A percentile compares a stretch with the other conserved stretches of the same genome.
These are phyloP conservation scores for Bergia sp. DNA, from an alignment of 92 coral and sea anemone genomes.

Conservation along the genomic window DNA sequence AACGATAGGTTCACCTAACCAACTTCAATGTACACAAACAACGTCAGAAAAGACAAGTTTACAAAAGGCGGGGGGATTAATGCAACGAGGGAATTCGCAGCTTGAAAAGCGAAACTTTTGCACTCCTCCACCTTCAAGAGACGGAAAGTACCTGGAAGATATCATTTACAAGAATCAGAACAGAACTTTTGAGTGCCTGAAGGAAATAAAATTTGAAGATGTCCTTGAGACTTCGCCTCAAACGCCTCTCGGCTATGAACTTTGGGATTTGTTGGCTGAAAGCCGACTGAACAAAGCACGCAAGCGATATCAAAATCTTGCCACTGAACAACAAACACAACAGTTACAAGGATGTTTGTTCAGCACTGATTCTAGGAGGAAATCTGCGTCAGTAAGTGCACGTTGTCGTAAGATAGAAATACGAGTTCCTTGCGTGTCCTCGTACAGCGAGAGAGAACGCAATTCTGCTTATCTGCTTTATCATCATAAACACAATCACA, in stretches of 20 bases:
- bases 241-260: background rate
- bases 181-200: background rate
- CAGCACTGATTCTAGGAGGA: background rate
- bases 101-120: background rate
- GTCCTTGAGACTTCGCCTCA: slow-evolving; percentile 23
- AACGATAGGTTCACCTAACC: background rate
- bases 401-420: slow-evolving; percentile 23
- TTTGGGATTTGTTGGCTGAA: background rate
- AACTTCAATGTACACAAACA: slow-evolving; percentile 13
- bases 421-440: slow-evolving; percentile 17
- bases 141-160: background rate
- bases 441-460: slow-evolving; percentile 4
- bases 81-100: background rate
- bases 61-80: slow-evolving; percentile 19
- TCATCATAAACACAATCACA: slow-evolving; percentile 11
- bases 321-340: background rate
- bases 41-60: background rate
- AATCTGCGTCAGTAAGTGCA: background rate
- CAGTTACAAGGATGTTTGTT: background rate
- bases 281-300: background rate
- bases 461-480: background rate
- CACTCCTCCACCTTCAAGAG: slow-evolving; percentile 26
- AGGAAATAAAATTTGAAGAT: slow-evolving; percentile 11
- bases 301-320: background rate
- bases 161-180: slow-evolving; percentile 12